Conservation (phyloP, 2,888 invertebrate genomes). For the Hirtodrosophila alboralis region DNA sequence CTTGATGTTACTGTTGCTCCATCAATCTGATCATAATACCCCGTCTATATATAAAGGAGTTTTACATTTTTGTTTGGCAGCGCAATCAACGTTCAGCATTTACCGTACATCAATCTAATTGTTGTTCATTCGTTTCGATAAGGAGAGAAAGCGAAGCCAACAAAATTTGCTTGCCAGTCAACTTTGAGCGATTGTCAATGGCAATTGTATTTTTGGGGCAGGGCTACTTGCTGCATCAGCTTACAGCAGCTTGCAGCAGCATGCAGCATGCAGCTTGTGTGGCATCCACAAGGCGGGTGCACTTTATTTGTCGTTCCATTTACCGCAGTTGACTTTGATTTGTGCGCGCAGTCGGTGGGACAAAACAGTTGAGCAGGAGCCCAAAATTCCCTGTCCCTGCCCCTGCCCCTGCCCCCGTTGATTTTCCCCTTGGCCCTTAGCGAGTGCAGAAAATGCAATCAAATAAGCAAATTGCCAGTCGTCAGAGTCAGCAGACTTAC, state of each 20-base stretch:
- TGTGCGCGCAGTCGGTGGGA: slow-evolving; percentile 43
- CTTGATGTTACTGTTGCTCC: background rate
- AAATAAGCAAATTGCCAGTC: slow-evolving; percentile 68
- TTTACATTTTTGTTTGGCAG: slow-evolving; percentile 12
- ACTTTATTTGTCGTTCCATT: slow-evolving; percentile 66
- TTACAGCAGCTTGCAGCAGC: slow-evolving; percentile 7
- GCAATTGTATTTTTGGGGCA: slow-evolving; percentile 9
- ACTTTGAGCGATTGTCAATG: slow-evolving; percentile 47
- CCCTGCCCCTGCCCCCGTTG: background rate
- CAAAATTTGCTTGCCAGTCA: slow-evolving; percentile 52
- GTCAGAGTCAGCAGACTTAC: slow-evolving; percentile 42
- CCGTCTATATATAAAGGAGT: slow-evolving; percentile 4
- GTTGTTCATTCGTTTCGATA: slow-evolving; percentile 30
- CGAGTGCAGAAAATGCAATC: slow-evolving; percentile 55
- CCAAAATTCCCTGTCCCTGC: background rate
- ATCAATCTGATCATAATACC: slow-evolving; percentile 34
- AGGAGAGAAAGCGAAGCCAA: slow-evolving; percentile 12
- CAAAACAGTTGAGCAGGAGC: slow-evolving; percentile 29
- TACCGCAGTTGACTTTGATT: slow-evolving; percentile 67
- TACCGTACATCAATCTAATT: slow-evolving; percentile 59
- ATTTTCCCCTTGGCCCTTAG: slow-evolving; percentile 4
- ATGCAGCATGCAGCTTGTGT: background rate
- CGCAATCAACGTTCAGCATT: slow-evolving; percentile 32
- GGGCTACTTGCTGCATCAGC: slow-evolving; percentile 22
- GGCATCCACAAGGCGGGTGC: slow-evolving; percentile 30